Evolutionary conservation across 1,140 invertebrate genomes (phyloP), one percentile per base, ranked within the genome.

Genomic region (Dysdera silvatica): DNA sequence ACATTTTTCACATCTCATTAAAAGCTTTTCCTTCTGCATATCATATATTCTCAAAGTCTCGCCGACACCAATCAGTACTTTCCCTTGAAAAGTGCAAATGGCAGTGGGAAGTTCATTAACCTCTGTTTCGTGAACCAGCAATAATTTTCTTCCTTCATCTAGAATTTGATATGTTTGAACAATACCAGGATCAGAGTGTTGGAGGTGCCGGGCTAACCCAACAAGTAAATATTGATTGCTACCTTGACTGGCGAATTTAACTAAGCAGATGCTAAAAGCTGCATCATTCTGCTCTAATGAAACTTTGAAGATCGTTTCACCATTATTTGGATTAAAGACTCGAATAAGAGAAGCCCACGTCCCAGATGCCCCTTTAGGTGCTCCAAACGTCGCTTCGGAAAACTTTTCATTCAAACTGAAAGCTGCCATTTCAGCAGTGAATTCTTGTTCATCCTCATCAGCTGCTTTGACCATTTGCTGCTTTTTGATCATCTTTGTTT

Each of bases 1-100:
- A 77, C 97, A 93, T 84, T 99, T 99, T 79, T 99, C 97, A 79
- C 96, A 99, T 78, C 99, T 99, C 37, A 93, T 81, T 4, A 99
- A 75, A 29, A 99, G 75, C 76, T 99, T 98, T 74, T 96, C 94
- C 71, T 95, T 95, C 40, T 96, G 97, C 71, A 98, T 84, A 70
- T 99, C 96, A 74, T 99, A 99, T 5, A 99, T 82, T 59, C 96
- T 79, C 6, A 99, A 76, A 77, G 91, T 87, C 59, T 86, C 84
- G 1, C 97, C 96, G 14, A 98, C 89, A 0, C 95, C 94, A 2
- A 96, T 88, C 2, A 99, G 74, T 2, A 96, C 82, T 63, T 88
- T 81, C 0, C 95, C 96, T 73, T 97, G 93, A 76, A 98, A 96
- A 0, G 87, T 79, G 69, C 88, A 91, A 53, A 98, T 82, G 0